Percentiles rank a stretch among this genome's conserved stretches.
These are phyloP conservation scores for Philopotamus ludificatus DNA, from an alignment of 1,140 invertebrate genomes.

Conservation along the genomic window DNA sequence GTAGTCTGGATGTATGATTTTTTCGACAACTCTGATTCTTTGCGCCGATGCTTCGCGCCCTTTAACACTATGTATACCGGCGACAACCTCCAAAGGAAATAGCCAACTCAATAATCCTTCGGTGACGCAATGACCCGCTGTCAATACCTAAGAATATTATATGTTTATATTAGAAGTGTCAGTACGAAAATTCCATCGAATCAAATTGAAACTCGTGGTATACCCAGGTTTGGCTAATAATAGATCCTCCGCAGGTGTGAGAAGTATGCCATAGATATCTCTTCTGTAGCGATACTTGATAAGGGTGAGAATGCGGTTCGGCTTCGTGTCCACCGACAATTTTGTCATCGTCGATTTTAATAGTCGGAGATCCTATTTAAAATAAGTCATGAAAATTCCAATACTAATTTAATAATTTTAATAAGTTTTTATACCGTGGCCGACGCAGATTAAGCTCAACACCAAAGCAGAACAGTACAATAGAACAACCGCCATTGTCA, in stretches of 20 bases:
- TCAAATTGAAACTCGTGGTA: background rate
- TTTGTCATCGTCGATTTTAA: constrained; percentile 10
- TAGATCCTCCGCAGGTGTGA: constrained; percentile 62
- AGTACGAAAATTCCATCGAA: background rate
- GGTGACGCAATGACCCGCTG: constrained; percentile 50
- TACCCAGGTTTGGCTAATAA: constrained; percentile 61
- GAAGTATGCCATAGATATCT: constrained; percentile 47
- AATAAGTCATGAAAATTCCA: no score
- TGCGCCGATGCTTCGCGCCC: constrained; percentile 43
- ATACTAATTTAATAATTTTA: no score
- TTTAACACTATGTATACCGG: constrained; percentile 49
- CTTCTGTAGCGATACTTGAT: constrained; percentile 59
- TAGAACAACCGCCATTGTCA: no score
- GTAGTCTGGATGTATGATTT: constrained; percentile 50
- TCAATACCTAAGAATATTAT: constrained; percentile 46
- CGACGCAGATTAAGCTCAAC: no score
- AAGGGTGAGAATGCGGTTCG: constrained; percentile 54
- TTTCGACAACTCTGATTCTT: constrained; percentile 41
- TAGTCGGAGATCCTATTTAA: no score
- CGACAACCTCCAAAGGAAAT: constrained; percentile 48
- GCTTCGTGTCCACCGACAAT: constrained; percentile 54
- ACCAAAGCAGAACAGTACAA: no score
- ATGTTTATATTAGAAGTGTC: background rate
- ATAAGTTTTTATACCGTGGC: no score
- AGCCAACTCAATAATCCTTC: constrained; percentile 44